Evolutionary conservation across 2,888 invertebrate genomes (phyloP).

Genomic region (Lutraria lutraria): DNA sequence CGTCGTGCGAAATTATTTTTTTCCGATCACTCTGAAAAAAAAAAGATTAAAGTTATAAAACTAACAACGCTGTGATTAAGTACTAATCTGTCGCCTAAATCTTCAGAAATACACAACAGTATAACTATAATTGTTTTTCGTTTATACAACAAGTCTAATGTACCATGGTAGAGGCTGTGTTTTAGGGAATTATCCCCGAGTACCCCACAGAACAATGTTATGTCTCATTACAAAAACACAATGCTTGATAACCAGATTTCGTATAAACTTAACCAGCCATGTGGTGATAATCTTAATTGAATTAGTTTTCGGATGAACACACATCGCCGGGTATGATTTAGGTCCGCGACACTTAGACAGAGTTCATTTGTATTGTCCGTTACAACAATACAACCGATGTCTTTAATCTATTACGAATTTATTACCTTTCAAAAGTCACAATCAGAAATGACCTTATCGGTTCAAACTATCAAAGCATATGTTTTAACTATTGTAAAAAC

Average conservation of each 20-base stretch:
- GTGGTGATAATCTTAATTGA: conserved; percentile 60
- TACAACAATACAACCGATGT: not conserved
- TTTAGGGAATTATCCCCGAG: conserved; percentile 25
- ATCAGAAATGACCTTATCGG: not conserved
- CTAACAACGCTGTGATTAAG: not conserved
- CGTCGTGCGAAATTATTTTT: not conserved
- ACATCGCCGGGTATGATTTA: not conserved
- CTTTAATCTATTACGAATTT: conserved; percentile 22
- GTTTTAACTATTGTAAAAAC: too few relatives aligned
- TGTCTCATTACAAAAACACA: conserved; percentile 59
- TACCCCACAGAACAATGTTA: conserved; percentile 50
- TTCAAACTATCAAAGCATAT: too few relatives aligned
- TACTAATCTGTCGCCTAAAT: not conserved
- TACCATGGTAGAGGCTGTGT: conserved; percentile 16
- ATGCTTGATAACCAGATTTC: conserved; percentile 30
- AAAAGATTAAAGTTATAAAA: not conserved
- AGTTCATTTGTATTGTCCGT: conserved; percentile 16
- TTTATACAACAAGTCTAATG: conserved; percentile 5
- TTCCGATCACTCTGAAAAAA: not conserved
- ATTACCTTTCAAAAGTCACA: not conserved
- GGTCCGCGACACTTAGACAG: not conserved
- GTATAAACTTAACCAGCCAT: conserved; percentile 51
- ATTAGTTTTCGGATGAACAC: conserved; percentile 62
- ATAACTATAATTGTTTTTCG: not conserved
- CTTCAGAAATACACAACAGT: not conserved